Evolutionary conservation across 2,888 invertebrate genomes (phyloP), one percentile per base, ranked within the genome.

Genomic region (Calliphora vomitoria): DNA sequence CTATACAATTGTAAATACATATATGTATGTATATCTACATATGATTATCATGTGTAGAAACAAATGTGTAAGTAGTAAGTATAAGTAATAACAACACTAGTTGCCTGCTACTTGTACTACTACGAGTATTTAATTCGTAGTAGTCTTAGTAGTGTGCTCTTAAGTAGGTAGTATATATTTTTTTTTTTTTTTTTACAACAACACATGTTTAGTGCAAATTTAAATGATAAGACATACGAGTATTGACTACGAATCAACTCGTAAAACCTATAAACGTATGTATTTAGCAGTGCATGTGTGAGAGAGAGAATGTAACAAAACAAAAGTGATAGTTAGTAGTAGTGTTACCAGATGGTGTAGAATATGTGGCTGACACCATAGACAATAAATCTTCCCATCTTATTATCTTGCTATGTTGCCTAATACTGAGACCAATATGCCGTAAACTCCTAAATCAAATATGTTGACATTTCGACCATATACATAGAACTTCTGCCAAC

Each of bases 171-270:
- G 11, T 66, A 1, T 66, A 44, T 1, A 15, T 13, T 13, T 44
- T 25, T 20, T 68, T 1, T 25, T 13, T 13, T 44, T 25, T 20
- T 68, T n/a, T 71, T 53, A 50, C 71, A 8, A n/a, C 18, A 69
- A 69, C 50, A 50, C 69, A 53, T 50, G 71, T 35, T 71, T 66
- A 71, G 50, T 71, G 35, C 35, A 71, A 53, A 71, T 71, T 50
- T 18, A 71, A 50, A 71, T 71, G 71, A 71, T 71, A 71, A 71
- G 18, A 50, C 53, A 11, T 53, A 71, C 35, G 35, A 50, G n/a
- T 18, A 18, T 35, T 11, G 53, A 53, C 35, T 53, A 64, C 35
- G 38, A 64, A 38, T 18, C n/a, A 38, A 38, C n/a, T 64, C 38
- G 62, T 38, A n/a, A 38, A 64, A 64, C 8, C 18, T 4, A 38